phyloP scores from a whole-genome alignment of 2,888 invertebrate species.

The Drosophila mulleri region DNA sequence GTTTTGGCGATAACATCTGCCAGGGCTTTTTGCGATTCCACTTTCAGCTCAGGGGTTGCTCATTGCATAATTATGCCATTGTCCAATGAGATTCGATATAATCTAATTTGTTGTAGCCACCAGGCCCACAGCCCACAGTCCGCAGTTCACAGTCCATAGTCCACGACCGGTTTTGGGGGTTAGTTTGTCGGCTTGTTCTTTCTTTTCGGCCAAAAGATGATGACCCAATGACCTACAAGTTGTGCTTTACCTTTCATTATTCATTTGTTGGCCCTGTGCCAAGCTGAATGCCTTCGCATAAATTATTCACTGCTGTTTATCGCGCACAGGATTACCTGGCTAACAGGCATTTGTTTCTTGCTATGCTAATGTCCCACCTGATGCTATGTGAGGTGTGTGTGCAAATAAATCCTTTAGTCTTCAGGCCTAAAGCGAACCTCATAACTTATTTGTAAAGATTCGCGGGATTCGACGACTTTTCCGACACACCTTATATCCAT shows the following conservation, averaged over 20 bases:
- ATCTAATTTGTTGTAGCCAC: conserved; percentile 66
- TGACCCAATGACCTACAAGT: conserved; percentile 71
- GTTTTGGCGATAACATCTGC: conserved; percentile 80
- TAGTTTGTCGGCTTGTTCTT: conserved; percentile 7
- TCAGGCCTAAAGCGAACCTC: conserved; percentile 55
- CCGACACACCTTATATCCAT: conserved; percentile 1
- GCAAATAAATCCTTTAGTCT: conserved; percentile 68
- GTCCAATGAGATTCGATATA: conserved; percentile 77
- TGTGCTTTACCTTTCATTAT: conserved; percentile 13
- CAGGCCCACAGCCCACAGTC: neutral
- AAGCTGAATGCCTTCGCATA: conserved; percentile 9
- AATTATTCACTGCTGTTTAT: conserved; percentile 48
- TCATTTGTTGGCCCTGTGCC: conserved; percentile 15
- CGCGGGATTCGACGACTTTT: conserved; percentile 12
- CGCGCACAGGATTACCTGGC: conserved; percentile 39
- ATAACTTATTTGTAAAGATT: conserved; percentile 71
- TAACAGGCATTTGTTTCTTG: conserved; percentile 9
- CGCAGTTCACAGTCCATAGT: neutral
- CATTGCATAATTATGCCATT: conserved; percentile 78
- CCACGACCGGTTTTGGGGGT: conserved; percentile 31
- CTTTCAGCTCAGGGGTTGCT: conserved; percentile 53
- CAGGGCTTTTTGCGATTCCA: conserved; percentile 46
- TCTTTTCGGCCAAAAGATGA: conserved; percentile 23
- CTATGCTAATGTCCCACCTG: conserved; percentile 43
- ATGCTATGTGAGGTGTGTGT: conserved; percentile 33